Evolutionary conservation across 2,113 vertebrate species (phyloP), one percentile per base, ranked within the genome.

Genomic region (Aegithalos caudatus): DNA sequence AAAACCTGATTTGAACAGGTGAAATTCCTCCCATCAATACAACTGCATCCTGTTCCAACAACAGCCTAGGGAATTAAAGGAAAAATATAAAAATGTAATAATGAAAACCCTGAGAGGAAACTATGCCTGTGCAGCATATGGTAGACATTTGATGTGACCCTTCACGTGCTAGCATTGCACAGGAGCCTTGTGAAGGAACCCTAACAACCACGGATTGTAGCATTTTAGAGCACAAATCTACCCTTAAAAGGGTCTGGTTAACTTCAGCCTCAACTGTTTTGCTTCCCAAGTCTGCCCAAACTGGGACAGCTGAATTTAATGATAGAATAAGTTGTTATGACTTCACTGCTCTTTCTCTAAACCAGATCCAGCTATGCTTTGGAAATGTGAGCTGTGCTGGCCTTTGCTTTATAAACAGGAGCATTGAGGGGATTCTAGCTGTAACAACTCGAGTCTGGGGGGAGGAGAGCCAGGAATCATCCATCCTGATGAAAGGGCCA

Each of bases 71-170:
- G 40, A 77, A 91, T 72, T 81, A 88, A 96, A 95, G 96, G 16
- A 51, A 42, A 74, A 79, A n/a, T n/a, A 17, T 4, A 3, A 58
- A 71, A 94, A 71, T 16, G 51, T 81, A 62, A 79, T 93, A 82
- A 91, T 95, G 82, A 76, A 94, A 97, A 93, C 48, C 93, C 95
- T 80, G 61, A 96, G 92, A 95, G 92, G 93, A 92, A 95, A 70
- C 90, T 86, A 66, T 93, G 91, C 86, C 92, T 90, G 91, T 95
- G 93, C 91, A 97, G 90, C 94, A 92, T 96, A 89, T 84, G 90
- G 97, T 82, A 92, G 92, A 93, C 78, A 87, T 97, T 97, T 96
- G 88, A 92, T 92, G 89, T 97, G 97, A 96, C 90, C 94, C 94
- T 97, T 93, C 66, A 61, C 45, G 45, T 95, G 88, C 94, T 97